Conservation (phyloP, 2,113 vertebrate species). For the Tamias sibiricus region DNA sequence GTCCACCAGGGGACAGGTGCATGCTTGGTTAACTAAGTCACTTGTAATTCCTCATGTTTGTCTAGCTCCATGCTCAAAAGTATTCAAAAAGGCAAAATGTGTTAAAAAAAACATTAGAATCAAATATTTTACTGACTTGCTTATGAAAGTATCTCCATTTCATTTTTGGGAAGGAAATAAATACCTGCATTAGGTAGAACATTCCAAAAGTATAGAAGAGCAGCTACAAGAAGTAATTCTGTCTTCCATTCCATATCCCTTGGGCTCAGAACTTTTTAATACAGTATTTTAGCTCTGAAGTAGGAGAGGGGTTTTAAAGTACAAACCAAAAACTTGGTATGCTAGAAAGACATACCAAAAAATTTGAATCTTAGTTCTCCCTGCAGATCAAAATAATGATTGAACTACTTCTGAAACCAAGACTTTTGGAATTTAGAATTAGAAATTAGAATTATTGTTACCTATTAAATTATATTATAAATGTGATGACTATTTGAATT, state of each 20-base stretch:
- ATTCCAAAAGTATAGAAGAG: neutral
- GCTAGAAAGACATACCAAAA: neutral
- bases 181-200: neutral
- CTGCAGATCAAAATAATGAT: neutral
- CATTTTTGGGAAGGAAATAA: slow-evolving; percentile 4
- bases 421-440: neutral
- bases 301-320: neutral
- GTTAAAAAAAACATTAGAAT: neutral
- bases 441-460: slow-evolving; percentile 26
- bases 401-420: slow-evolving; percentile 16
- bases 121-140: neutral
- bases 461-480: slow-evolving; percentile 38
- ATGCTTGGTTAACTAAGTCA: neutral
- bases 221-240: neutral
- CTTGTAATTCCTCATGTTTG: neutral
- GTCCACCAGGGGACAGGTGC: neutral
- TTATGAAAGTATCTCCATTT: neutral
- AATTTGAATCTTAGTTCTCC: neutral
- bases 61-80: neutral
- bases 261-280: slow-evolving; percentile 23
- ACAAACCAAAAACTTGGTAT: neutral
- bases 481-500: slow-evolving; percentile 31
- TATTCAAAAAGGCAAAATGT: neutral
- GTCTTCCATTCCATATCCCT: neutral
- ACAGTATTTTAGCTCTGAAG: slow-evolving; percentile 37